Evolutionary conservation across 2,113 vertebrate genomes (phyloP).

Genomic region (Coturnix japonica): DNA sequence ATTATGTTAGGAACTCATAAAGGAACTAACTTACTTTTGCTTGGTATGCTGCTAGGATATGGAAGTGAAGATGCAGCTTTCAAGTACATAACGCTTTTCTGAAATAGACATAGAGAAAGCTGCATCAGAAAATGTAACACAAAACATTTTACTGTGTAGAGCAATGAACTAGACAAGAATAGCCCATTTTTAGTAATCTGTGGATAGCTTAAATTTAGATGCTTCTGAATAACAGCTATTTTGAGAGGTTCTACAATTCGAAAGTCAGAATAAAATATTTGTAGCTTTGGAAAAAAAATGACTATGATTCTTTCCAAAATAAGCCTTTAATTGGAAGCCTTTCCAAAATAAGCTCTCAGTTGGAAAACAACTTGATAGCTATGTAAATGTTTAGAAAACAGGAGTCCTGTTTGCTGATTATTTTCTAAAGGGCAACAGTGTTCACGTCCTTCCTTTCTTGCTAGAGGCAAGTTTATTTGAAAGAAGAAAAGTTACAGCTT

Average conservation of each 20-base stretch:
- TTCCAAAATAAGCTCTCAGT: background rate
- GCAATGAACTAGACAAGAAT: background rate
- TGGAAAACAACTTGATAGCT: background rate
- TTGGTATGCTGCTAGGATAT: background rate
- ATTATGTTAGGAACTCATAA: background rate
- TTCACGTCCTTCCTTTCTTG: background rate
- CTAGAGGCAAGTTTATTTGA: background rate
- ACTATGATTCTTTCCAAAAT: background rate
- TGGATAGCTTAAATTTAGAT: background rate
- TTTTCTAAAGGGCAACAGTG: background rate
- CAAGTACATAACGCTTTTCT: background rate
- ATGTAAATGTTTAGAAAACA: background rate
- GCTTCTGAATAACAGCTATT: background rate
- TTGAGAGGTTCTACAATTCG: background rate
- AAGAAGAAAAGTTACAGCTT: background rate
- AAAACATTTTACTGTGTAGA: no score
- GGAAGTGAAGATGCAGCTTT: background rate
- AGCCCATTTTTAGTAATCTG: no score
- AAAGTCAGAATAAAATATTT: background rate
- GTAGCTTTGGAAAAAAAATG: background rate
- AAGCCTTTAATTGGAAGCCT: background rate
- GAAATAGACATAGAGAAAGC: background rate
- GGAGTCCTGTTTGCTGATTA: background rate
- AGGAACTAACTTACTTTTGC: background rate
- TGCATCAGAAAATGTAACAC: background rate